Percentiles rank a stretch among this genome's conserved stretches.
These are phyloP conservation scores for Eubasilissa splendida DNA, from an alignment of 2,888 invertebrate genomes.

Conservation along the genomic window DNA sequence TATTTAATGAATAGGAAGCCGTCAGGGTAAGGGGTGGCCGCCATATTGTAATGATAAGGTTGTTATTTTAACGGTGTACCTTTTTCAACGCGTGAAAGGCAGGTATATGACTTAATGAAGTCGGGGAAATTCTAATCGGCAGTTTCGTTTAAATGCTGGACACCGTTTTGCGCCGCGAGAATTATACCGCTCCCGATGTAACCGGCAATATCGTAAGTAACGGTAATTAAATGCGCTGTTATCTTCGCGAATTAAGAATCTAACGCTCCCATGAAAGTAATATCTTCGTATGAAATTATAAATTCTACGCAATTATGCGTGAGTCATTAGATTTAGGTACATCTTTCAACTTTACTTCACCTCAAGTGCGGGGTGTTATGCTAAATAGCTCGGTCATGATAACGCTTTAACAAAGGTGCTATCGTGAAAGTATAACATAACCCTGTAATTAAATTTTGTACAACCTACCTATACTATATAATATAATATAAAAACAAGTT, in stretches of 20 bases:
- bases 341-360: constrained; percentile 7
- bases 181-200: background rate
- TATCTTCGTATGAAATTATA: constrained; percentile 21
- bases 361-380: constrained; percentile 3
- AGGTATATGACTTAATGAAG: constrained; percentile 18
- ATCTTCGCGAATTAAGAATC: background rate
- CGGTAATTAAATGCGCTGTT: background rate
- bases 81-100: background rate
- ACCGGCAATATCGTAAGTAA: background rate
- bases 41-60: constrained; percentile 17
- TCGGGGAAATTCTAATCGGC: constrained; percentile 1
- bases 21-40: background rate
- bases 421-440: too few species aligned
- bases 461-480: background rate
- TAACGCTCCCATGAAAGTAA: constrained; percentile 4
- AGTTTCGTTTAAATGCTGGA: background rate
- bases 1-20: constrained; percentile 25
- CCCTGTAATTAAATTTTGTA: background rate
- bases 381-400: background rate
- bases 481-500: background rate
- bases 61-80: constrained; percentile 24
- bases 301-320: constrained; percentile 1
- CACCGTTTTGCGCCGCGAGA: background rate
- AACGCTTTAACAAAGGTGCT: background rate
- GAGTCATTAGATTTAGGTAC: constrained; percentile 19